Evolutionary conservation across 2,113 vertebrate species (phyloP).

Genomic region (Tupaia tana): DNA sequence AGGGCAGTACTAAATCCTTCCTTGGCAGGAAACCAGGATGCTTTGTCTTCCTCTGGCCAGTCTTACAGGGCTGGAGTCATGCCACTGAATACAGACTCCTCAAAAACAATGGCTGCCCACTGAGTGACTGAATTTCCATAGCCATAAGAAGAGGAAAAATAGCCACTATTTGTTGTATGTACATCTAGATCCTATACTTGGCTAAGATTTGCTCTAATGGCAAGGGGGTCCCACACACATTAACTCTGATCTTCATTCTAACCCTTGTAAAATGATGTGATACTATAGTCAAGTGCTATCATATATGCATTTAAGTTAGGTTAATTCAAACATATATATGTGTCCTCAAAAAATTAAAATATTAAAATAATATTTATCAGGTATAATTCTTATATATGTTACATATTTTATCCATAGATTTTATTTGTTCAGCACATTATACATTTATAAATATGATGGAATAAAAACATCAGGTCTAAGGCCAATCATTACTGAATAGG

Average conservation of each 20-base stretch:
- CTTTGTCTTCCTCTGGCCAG: neutral
- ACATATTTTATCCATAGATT: constrained; percentile 5
- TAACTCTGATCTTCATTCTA: neutral
- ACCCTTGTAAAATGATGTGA: neutral
- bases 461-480: neutral
- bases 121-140: neutral
- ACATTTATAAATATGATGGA: neutral
- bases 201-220: neutral
- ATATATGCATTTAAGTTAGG: constrained; percentile 21
- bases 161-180: neutral
- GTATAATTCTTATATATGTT: neutral
- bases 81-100: neutral
- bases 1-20: neutral
- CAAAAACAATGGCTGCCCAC: neutral
- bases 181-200: neutral
- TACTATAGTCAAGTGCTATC: neutral
- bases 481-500: neutral
- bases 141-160: neutral
- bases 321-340: neutral
- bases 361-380: constrained; percentile 20
- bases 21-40: neutral
- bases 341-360: constrained; percentile 41
- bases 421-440: neutral
- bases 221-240: neutral
- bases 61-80: neutral